These are phyloP conservation scores for Hyposmocoma kahamanoa DNA, from an alignment of 1,140 invertebrate genomes.

Conservation along the genomic window DNA sequence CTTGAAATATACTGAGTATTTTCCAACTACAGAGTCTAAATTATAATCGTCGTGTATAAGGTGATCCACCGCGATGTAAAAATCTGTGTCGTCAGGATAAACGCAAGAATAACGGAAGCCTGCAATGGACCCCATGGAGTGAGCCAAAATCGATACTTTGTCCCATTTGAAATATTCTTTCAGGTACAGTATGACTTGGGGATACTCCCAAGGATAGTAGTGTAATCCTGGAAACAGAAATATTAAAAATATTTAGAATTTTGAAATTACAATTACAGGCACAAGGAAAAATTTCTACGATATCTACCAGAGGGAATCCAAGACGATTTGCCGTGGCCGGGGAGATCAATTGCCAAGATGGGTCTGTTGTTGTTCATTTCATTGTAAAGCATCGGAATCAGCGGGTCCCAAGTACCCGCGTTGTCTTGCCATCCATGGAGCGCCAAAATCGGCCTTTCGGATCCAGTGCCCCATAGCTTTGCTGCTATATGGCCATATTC, in stretches of 20 bases:
- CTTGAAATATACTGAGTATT: slow-evolving; percentile 42
- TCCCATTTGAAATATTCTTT: slow-evolving; percentile 80
- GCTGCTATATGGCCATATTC: slow-evolving; percentile 80
- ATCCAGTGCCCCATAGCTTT: slow-evolving; percentile 80
- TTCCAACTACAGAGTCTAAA: slow-evolving; percentile 41
- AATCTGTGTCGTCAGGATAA: slow-evolving; percentile 77
- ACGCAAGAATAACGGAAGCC: slow-evolving; percentile 74
- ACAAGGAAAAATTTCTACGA: not conserved
- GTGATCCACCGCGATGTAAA: slow-evolving; percentile 77
- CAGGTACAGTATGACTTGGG: slow-evolving; percentile 74
- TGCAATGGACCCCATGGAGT: slow-evolving; percentile 79
- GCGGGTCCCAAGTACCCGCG: slow-evolving; percentile 81
- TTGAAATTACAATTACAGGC: not conserved
- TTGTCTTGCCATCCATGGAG: slow-evolving; percentile 88
- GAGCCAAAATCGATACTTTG: slow-evolving; percentile 79
- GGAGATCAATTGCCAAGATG: slow-evolving; percentile 81
- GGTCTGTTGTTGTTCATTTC: slow-evolving; percentile 52
- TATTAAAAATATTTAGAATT: not conserved
- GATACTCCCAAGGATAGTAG: slow-evolving; percentile 76
- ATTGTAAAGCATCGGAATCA: slow-evolving; percentile 76
- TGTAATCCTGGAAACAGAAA: slow-evolving; percentile 60
- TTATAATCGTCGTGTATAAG: slow-evolving; percentile 74
- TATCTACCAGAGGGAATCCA: slow-evolving; percentile 75
- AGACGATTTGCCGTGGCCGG: slow-evolving; percentile 83
- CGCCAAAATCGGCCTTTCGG: slow-evolving; percentile 78